Conservation (phyloP, 1,140 invertebrate genomes). For the Colletes gigas region DNA sequence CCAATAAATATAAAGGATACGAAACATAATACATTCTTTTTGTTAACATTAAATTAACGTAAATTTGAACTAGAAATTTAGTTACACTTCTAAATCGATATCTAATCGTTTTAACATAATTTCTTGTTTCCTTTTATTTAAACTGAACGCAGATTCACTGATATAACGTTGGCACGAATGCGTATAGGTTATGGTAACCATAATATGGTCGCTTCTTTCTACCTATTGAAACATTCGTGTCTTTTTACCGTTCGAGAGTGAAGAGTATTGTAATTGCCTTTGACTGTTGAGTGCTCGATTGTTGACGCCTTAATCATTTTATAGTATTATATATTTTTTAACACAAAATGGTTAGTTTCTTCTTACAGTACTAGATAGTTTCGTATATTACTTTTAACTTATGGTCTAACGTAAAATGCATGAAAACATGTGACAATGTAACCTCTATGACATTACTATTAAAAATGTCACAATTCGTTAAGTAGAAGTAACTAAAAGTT, state of each 20-base stretch:
- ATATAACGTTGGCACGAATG: not conserved
- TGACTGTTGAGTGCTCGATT: not conserved
- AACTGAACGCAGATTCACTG: not conserved
- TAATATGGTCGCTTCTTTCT: not conserved
- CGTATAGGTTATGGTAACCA: too few species aligned
- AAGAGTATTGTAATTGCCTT: not conserved
- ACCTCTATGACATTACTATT: slow-evolving; percentile 45
- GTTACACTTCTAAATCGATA: not conserved
- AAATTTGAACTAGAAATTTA: not conserved
- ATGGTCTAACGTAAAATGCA: not conserved
- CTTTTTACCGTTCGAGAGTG: not conserved
- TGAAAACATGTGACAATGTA: slow-evolving; percentile 73
- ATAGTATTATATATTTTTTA: not conserved
- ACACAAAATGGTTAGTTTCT: slow-evolving; percentile 48
- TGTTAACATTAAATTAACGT: not conserved
- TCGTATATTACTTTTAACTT: not conserved
- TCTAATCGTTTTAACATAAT: not conserved
- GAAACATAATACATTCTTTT: not conserved
- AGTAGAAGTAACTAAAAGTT: not conserved
- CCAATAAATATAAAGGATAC: not conserved
- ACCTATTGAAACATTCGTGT: not conserved
- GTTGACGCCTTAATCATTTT: not conserved
- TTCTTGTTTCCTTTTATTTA: not conserved
- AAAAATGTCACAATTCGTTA: not conserved
- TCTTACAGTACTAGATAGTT: not conserved